Percentiles rank a stretch among this genome's conserved stretches.
Conservation (phyloP, 2,888 invertebrate genomes). For the Drosophila bunnanda region DNA sequence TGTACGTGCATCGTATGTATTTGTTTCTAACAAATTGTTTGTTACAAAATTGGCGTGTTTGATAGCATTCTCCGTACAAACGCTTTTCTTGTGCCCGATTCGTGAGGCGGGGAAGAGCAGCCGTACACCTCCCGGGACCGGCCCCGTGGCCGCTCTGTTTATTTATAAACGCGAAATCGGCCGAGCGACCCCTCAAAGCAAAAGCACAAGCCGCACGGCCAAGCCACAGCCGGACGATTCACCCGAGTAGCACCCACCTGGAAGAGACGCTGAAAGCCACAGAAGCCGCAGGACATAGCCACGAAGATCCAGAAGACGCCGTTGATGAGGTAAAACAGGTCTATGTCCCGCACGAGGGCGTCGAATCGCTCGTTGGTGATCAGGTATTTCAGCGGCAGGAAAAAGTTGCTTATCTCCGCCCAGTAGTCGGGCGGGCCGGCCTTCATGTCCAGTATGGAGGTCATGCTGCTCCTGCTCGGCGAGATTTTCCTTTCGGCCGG, state of each 20-base stretch:
- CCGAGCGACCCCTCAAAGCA: constrained; percentile 45
- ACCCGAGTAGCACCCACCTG: constrained; percentile 73
- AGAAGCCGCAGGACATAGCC: constrained; percentile 78
- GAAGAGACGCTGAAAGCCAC: constrained; percentile 82
- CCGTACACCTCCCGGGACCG: constrained; percentile 12
- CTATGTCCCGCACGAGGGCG: constrained; percentile 81
- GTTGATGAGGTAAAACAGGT: constrained; percentile 83
- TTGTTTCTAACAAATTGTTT: background rate
- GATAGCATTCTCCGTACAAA: background rate
- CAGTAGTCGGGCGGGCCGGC: constrained; percentile 82
- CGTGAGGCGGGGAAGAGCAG: background rate
- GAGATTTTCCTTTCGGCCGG: constrained; percentile 29
- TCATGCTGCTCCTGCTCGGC: constrained; percentile 62
- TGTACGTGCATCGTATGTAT: background rate
- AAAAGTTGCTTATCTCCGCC: constrained; percentile 83
- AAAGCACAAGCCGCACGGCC: constrained; percentile 20
- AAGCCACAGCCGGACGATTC: background rate
- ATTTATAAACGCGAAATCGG: constrained; percentile 66
- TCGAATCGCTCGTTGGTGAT: constrained; percentile 82
- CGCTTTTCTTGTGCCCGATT: constrained; percentile 11
- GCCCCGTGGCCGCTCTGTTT: constrained; percentile 55
- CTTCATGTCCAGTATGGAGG: constrained; percentile 84
- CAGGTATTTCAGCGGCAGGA: constrained; percentile 83
- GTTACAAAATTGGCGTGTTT: background rate
- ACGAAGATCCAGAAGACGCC: constrained; percentile 84